Conservation (phyloP, 2,797 vertebrate species). For the Enteromius fasciolatus region DNA sequence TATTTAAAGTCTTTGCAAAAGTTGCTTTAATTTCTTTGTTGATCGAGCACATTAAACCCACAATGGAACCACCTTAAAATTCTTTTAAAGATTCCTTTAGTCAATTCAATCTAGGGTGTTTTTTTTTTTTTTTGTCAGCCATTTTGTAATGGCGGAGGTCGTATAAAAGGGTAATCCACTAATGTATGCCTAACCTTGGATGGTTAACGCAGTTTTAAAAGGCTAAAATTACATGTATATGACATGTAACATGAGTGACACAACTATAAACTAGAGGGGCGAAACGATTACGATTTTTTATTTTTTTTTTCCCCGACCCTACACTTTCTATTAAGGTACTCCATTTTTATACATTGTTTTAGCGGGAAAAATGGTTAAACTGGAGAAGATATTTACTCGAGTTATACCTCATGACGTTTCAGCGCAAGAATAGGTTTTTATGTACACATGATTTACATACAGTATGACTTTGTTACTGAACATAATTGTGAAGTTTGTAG, state of each 20-base stretch:
- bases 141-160: background rate
- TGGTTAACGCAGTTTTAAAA: too few relatives aligned
- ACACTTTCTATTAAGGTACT: too few relatives aligned
- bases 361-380: too few relatives aligned
- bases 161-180: too few relatives aligned
- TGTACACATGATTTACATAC: background rate
- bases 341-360: too few relatives aligned
- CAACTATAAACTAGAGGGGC: too few relatives aligned
- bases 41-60: rapidly evolving
- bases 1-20: background rate
- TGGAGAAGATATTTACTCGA: background rate
- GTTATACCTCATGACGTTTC: background rate
- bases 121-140: background rate
- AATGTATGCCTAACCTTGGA: too few relatives aligned
- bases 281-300: too few relatives aligned
- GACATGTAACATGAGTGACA: too few relatives aligned
- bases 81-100: background rate
- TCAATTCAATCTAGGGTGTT: background rate
- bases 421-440: background rate
- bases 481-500: background rate
- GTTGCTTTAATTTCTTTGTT: rapidly evolving
- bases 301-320: too few relatives aligned
- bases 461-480: background rate
- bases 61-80: background rate
- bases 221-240: too few relatives aligned